A percentile compares a stretch with the other conserved stretches of the same genome.
Conservation (phyloP, 2,888 invertebrate genomes). For the Lasioglossum pauxillum region DNA sequence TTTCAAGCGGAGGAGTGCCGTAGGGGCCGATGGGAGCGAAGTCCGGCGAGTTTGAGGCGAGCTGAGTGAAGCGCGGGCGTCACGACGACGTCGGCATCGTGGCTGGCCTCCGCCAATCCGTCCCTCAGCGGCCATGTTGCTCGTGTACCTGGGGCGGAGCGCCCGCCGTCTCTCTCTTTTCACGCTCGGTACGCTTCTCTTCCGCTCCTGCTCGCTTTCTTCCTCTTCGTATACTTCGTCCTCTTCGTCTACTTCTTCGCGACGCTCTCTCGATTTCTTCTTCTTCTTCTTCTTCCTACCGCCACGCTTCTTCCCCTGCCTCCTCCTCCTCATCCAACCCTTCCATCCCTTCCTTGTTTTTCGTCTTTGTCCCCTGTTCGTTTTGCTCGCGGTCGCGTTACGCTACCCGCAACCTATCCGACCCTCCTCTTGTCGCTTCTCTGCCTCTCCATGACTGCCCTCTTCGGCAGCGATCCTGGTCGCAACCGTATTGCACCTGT, state of each 20-base stretch:
- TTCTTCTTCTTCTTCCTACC: background rate
- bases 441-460: conserved; percentile 14
- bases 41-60: conserved; percentile 71
- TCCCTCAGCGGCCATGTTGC: conserved; percentile 88
- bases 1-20: conserved; percentile 75
- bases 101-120: conserved; percentile 87
- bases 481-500: conserved; percentile 72
- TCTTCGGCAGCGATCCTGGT: conserved; percentile 55
- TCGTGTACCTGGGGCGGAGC: conserved; percentile 87
- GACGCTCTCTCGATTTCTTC: conserved; percentile 20
- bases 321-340: background rate
- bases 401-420: conserved; percentile 31
- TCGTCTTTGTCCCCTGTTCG: conserved; percentile 8
- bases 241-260: conserved; percentile 25
- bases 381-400: conserved; percentile 48
- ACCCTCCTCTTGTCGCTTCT: conserved; percentile 34
- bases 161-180: conserved; percentile 68
- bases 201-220: conserved; percentile 58
- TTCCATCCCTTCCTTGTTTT: conserved; percentile 24
- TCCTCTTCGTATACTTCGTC: conserved; percentile 38
- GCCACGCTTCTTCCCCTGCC: background rate
- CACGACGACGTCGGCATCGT: conserved; percentile 83
- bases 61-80: conserved; percentile 83
- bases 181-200: conserved; percentile 48
- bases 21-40: conserved; percentile 69